A percentile compares a stretch with the other conserved stretches of the same genome.
Conservation (phyloP, 2,888 invertebrate genomes). For the Germaria angustata region DNA sequence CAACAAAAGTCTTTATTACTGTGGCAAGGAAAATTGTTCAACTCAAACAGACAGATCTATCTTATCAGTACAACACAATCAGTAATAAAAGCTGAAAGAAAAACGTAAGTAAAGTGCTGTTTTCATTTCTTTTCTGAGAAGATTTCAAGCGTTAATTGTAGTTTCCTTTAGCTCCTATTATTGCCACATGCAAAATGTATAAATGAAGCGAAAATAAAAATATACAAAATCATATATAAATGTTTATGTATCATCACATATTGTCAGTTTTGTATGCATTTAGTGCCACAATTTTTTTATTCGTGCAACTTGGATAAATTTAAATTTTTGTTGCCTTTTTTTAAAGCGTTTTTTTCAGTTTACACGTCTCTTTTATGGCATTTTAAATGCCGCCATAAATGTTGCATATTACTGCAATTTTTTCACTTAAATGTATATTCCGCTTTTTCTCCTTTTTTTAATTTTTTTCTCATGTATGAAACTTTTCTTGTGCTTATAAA, state of each 20-base stretch:
- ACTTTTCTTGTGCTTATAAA: slow-evolving; percentile 28
- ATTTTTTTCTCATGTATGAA: background rate
- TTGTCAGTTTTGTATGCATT: slow-evolving; percentile 46
- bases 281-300: background rate
- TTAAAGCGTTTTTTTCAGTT: slow-evolving; percentile 26
- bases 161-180: slow-evolving; percentile 51
- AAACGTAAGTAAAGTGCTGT: background rate
- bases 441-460: background rate
- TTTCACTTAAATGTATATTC: slow-evolving; percentile 45
- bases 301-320: slow-evolving; percentile 8
- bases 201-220: background rate
- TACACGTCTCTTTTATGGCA: slow-evolving; percentile 62
- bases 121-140: slow-evolving; percentile 32
- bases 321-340: background rate
- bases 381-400: slow-evolving; percentile 66
- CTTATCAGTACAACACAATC: slow-evolving; percentile 49
- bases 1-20: slow-evolving; percentile 44
- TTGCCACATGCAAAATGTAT: background rate
- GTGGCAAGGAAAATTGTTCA: slow-evolving; percentile 41
- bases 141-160: slow-evolving; percentile 58
- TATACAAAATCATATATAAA: slow-evolving; percentile 6
- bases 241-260: slow-evolving; percentile 51
- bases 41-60: background rate
- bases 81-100: background rate
- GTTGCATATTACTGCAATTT: slow-evolving; percentile 62